Base-by-base conservation (phyloP, 1,140 invertebrate species). In the Aphelinus atriplicis region DNA sequence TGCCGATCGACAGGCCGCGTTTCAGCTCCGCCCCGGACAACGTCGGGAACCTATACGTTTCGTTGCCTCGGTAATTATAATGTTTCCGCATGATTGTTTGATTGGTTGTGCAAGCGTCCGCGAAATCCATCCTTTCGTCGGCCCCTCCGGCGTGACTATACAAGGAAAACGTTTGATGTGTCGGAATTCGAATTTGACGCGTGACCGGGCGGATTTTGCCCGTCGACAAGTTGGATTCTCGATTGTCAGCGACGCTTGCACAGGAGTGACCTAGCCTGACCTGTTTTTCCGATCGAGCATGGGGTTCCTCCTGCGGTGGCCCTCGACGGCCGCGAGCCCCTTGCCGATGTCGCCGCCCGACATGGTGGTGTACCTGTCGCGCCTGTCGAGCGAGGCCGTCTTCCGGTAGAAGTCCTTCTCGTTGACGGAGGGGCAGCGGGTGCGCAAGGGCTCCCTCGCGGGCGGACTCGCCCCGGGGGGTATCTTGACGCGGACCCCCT, bases 371-470 rank as follows among this genome's bases (percentile, higher is more conserved):
- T 87, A 86, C 55, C 87, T 79, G 50, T 88, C 87, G 1, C 84
- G 78, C 9, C 85, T 80, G 57, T 87, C 85, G 61, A 86, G 47
- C 0, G 86, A 84, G 3, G 79, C 67, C 4, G 81, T 81, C 57
- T 86, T 88, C 63, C 81, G 73, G 71, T 87, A 87, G 10, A 85
- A 82, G 43, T 88, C 87, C 65, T 87, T 87, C 77, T 87, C 86
- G 9, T 83, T 78, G 0, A 85, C 71, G 5, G 86, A 84, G 2
- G 83, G 85, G 65, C 85, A 87, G 61, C 84, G 80, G 60, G 77
- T 77, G 2, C 82, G 79, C 73, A 72, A 78, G 47, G 75, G 47
- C 1, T 79, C 75, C 7, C 71, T 71, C 67, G 81, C 51, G 0
- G 82, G 82, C 1, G 84, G 84, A 69, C 84, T 85, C 68, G 80